Base-by-base conservation (phyloP, 1,140 invertebrate genomes). In the Pseudomyrmex pallidus region DNA sequence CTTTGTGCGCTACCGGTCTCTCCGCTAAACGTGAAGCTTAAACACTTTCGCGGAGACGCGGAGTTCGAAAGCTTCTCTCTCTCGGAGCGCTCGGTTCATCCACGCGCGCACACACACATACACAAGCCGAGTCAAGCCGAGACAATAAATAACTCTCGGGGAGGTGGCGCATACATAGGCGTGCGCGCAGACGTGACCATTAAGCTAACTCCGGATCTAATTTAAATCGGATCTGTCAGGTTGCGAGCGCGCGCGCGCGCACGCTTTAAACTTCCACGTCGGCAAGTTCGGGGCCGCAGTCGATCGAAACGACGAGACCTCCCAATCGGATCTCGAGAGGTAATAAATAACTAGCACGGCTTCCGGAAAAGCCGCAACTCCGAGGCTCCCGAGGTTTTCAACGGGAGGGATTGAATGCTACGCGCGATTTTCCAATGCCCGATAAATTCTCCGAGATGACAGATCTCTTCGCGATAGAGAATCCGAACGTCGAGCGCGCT, bases 171-270 rank as follows among this genome's bases (percentile, higher is more conserved):
- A 82, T 82, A 20, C 70, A 82, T 74, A 82, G 78, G 57, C 76
- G 76, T 72, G 54, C 44, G 64, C 76, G 76, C 22, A 80, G 70
- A 82, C 68, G 78, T 74, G 59, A 74, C 72, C 78, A 74, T 82
- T 82, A 82, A 82, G 76, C 78, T 61, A 74, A 56, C 57, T 82
- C 78, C 50, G 70, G 78, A 82, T 82, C 78, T 82, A 82, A 82
- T 82, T 82, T 82, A 82, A 82, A 82, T 82, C 78, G 78, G 57
- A 82, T 82, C 78, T 82, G 72, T 82, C 78, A 74, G 70, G 78
- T 46, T 22, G 76, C 66, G 13, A 66, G 61, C 64, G 25, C 15
- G 25, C 62, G 25, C 50, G 67, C 67, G 35, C 67, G 22, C 48
- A 15, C 66, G 22, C 54, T 63, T 82, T 82, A 82, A 82, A 82